phyloP scores from a whole-genome alignment of 2,888 invertebrate genomes.

The Amblyjoppa fuscipennis region DNA sequence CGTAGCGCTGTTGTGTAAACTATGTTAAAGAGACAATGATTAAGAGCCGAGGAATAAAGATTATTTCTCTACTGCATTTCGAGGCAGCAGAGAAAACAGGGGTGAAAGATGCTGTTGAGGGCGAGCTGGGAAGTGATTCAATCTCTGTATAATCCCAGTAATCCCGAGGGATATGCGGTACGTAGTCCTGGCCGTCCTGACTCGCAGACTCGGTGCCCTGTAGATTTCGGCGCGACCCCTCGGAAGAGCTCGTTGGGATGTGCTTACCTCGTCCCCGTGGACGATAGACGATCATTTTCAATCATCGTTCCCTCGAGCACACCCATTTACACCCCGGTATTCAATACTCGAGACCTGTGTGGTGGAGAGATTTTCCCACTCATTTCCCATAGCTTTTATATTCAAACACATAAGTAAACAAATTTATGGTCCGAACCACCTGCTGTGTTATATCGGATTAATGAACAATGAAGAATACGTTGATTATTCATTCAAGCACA shows the following conservation, averaged over 20 bases:
- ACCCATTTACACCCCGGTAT: slow-evolving; percentile 13
- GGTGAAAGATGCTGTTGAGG: slow-evolving; percentile 60
- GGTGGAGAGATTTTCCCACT: neutral
- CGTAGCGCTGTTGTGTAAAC: neutral
- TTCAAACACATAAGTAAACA: neutral
- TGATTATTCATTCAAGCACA: neutral
- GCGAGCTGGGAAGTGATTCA: slow-evolving; percentile 81
- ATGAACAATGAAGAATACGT: neutral
- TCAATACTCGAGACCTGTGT: neutral
- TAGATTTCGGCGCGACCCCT: neutral
- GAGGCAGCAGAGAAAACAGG: neutral
- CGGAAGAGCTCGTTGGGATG: slow-evolving; percentile 3
- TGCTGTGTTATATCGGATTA: neutral
- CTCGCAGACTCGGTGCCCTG: slow-evolving; percentile 44
- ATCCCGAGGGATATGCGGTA: slow-evolving; percentile 78
- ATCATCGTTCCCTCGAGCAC: slow-evolving; percentile 57
- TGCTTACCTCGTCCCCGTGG: slow-evolving; percentile 48
- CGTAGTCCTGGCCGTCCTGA: slow-evolving; percentile 49
- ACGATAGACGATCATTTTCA: slow-evolving; percentile 68
- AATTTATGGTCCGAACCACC: neutral
- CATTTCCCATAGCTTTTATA: neutral
- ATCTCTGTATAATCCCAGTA: slow-evolving; percentile 81
- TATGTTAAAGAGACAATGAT: slow-evolving; percentile 78
- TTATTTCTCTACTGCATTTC: neutral
- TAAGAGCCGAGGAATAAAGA: slow-evolving; percentile 72